Percentiles rank a stretch among this genome's conserved stretches.
These are phyloP conservation scores for Hecatera dysodea DNA, from an alignment of 2,888 invertebrate species.

Conservation along the genomic window DNA sequence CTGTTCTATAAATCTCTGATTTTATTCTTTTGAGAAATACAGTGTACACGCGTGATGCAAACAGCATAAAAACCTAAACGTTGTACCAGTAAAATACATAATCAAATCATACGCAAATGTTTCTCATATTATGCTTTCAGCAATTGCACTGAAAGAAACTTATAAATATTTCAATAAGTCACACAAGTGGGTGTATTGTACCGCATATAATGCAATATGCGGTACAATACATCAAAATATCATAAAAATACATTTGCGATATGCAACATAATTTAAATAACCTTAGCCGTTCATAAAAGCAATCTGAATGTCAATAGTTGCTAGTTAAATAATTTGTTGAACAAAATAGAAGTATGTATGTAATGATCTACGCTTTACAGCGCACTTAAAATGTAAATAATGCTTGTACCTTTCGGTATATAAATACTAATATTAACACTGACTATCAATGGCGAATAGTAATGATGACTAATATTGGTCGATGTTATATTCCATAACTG, in stretches of 20 bases:
- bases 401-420: background rate
- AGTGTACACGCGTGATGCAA: too few relatives aligned
- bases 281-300: conserved; percentile 19
- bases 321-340: conserved; percentile 35
- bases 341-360: background rate
- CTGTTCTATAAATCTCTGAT: too few relatives aligned
- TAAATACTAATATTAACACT: conserved; percentile 19
- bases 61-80: background rate
- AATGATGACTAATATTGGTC: conserved; percentile 54
- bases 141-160: background rate
- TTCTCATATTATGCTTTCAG: conserved; percentile 5
- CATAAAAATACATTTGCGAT: conserved; percentile 13
- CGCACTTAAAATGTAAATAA: conserved; percentile 33
- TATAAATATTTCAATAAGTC: conserved; percentile 21
- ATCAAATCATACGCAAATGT: background rate
- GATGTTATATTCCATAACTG: conserved; percentile 7
- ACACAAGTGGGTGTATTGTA: background rate
- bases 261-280: conserved; percentile 27
- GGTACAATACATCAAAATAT: conserved; percentile 17
- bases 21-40: too few relatives aligned
- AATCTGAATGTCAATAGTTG: conserved; percentile 37
- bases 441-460: conserved; percentile 22
- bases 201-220: too few relatives aligned
- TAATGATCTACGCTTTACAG: conserved; percentile 5
- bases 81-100: background rate